A percentile compares a stretch with the other conserved stretches of the same genome.
Evolutionary conservation across 1,140 invertebrate genomes (phyloP).

Genomic region (Caenorhabditis latens): DNA sequence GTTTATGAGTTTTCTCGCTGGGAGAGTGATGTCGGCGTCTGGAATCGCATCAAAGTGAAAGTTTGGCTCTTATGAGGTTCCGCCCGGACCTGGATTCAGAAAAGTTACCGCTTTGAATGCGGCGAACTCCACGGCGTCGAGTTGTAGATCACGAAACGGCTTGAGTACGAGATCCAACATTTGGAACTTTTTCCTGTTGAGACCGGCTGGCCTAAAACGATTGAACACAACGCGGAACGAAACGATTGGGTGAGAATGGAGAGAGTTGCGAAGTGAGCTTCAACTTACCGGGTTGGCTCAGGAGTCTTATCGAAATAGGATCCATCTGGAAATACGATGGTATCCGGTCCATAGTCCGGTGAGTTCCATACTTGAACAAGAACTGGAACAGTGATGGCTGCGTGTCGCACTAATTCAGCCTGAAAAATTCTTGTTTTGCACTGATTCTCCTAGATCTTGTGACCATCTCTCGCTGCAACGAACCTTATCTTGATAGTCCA

Average conservation of each 20-base stretch:
- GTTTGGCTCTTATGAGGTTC: conserved; percentile 34
- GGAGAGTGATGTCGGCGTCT: conserved; percentile 66
- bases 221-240: conserved; percentile 54
- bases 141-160: conserved; percentile 74
- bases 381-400: conserved; percentile 76
- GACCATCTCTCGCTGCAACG: background rate
- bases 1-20: conserved; percentile 64
- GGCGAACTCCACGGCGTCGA: conserved; percentile 77
- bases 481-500: conserved; percentile 73
- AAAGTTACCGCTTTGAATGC: conserved; percentile 77
- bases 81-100: conserved; percentile 77
- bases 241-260: background rate
- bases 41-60: conserved; percentile 50
- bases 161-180: conserved; percentile 77
- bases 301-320: conserved; percentile 75
- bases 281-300: conserved; percentile 66
- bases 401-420: conserved; percentile 75
- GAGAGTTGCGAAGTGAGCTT: conserved; percentile 1
- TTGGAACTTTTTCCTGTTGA: conserved; percentile 77
- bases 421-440: conserved; percentile 59
- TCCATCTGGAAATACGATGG: conserved; percentile 75
- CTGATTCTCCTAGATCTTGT: background rate
- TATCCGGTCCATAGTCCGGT: conserved; percentile 74
- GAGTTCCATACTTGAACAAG: conserved; percentile 76
- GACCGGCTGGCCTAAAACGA: conserved; percentile 71